These are phyloP conservation scores for Cyanistes caeruleus DNA, from an alignment of 2,113 vertebrate species.

Conservation along the genomic window DNA sequence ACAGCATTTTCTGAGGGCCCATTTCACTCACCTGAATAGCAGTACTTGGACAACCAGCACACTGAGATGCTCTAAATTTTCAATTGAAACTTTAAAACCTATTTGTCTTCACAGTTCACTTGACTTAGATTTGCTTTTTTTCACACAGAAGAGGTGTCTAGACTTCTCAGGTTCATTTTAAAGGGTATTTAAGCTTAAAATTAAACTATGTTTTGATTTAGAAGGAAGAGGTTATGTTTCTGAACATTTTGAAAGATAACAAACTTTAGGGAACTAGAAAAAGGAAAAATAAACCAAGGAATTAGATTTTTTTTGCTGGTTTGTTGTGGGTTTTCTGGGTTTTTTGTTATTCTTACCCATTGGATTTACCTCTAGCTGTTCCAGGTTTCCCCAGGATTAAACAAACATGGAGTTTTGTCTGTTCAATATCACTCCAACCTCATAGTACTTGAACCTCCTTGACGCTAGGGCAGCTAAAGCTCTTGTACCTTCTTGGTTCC, in stretches of 20 bases:
- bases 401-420: background rate
- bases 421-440: background rate
- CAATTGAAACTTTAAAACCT: background rate
- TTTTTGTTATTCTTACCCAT: background rate
- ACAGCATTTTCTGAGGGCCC: background rate
- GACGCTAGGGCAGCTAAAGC: background rate
- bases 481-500: background rate
- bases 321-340: rapidly evolving
- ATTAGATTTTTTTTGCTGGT: background rate
- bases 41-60: background rate
- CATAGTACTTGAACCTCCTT: background rate
- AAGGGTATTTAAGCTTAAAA: background rate
- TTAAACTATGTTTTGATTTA: background rate
- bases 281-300: background rate
- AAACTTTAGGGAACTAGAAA: background rate
- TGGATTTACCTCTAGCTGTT: background rate
- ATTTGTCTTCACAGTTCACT: background rate
- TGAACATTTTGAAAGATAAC: background rate
- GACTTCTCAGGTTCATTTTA: background rate
- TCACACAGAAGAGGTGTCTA: background rate
- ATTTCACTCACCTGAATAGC: background rate
- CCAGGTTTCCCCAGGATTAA: background rate
- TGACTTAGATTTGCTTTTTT: background rate
- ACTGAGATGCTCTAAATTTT: background rate
- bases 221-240: background rate